phyloP scores from a whole-genome alignment of 2,888 invertebrate genomes.

The Apomyelois bistriatella region DNA sequence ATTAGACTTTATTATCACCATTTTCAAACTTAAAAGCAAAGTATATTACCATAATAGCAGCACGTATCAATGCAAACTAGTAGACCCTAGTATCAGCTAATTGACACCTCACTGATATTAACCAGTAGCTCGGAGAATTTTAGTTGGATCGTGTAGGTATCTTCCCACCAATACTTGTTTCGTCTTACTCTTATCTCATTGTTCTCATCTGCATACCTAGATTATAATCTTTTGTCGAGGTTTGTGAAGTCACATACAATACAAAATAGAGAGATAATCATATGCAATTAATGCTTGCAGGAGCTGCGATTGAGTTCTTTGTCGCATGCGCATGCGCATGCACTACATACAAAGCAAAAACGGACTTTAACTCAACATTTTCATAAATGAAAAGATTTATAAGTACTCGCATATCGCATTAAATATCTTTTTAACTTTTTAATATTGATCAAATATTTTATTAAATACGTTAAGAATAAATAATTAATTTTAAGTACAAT shows the following conservation, averaged over 20 bases:
- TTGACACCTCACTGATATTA: constrained; percentile 12
- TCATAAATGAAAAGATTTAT: too few species aligned
- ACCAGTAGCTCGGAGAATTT: constrained; percentile 10
- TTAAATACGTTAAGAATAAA: too few species aligned
- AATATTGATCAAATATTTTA: too few species aligned
- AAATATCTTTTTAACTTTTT: too few species aligned
- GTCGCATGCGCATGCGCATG: neutral
- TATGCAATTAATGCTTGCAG: constrained; percentile 4
- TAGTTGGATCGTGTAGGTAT: constrained; percentile 9
- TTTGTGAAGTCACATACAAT: constrained; percentile 14
- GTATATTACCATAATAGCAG: constrained; percentile 4
- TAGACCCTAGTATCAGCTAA: constrained; percentile 11
- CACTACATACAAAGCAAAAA: too few species aligned
- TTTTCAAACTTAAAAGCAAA: neutral
- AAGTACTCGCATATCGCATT: too few species aligned
- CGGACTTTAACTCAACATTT: too few species aligned
- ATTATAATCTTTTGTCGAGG: constrained; percentile 11
- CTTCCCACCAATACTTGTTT: constrained; percentile 3
- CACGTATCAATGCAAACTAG: constrained; percentile 13
- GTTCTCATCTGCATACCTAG: constrained; percentile 13
- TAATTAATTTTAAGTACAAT: too few species aligned
- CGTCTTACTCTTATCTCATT: constrained; percentile 13
- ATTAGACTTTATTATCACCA: neutral
- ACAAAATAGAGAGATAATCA: constrained; percentile 8
- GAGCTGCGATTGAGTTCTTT: neutral